Evolutionary conservation across 2,888 invertebrate genomes (phyloP), one percentile per base, ranked within the genome.

Genomic region (Ormyrus pomaceus): DNA sequence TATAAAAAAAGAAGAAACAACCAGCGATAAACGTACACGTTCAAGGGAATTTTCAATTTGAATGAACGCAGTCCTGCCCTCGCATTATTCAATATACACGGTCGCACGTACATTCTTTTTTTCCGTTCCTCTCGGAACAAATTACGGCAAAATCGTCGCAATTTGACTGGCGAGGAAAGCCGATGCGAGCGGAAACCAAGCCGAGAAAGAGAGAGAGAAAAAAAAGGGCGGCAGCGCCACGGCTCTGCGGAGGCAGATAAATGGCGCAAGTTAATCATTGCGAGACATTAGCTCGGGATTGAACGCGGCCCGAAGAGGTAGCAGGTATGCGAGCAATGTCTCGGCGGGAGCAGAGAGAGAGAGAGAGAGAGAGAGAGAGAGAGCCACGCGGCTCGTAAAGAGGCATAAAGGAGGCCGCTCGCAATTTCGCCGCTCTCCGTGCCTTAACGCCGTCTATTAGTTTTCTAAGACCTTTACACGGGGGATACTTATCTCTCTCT

Each of bases 191-290:
- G 53, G 68, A 50, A 65, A 45, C 64, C 34, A 34, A 34, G 19
- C 50, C 5, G 8, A 48, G 8, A 61, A 13, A 5, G 51, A 46
- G 19, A 72, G 2, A 9, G 34, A 4, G 8, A 50, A 61, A 61
- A 50, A 56, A 11, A 11, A 13, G 19, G 51, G 19, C 53, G n/a
- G 19, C 46, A 69, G 58, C 34, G 50, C 65, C 61, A 61, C 45
- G 19, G 19, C 46, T 7, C 34, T 59, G 46, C 80, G 13, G 51
- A 8, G 6, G 59, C 77, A 13, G 78, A 78, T 81, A 75, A 81
- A 78, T 76, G 51, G 51, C 74, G 8, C 46, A 53, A 75, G 78
- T 81, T 78, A 81, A 78, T 81, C 78, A 81, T 81, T 61, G 78
- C 62, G 68, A 68, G 81, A 72, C 81, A 81, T 78, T 75, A 79